These are phyloP conservation scores for Onthophagus sagittarius DNA, from an alignment of 2,888 invertebrate species.

Conservation along the genomic window DNA sequence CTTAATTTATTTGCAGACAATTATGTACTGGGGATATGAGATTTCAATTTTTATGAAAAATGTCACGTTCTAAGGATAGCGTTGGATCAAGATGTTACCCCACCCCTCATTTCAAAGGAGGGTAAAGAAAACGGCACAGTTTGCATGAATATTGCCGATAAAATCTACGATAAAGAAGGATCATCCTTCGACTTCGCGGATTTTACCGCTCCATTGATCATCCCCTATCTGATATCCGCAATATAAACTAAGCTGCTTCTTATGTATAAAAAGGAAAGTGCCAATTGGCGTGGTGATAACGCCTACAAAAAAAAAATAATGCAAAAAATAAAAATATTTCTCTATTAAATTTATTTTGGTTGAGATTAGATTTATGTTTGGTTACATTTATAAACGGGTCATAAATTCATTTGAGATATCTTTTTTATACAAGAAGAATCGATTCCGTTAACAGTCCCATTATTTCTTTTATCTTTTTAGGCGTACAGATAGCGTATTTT, in stretches of 20 bases:
- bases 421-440: not conserved
- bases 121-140: not conserved
- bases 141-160: not conserved
- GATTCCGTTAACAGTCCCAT: not conserved
- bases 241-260: not conserved
- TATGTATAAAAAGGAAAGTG: not conserved
- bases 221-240: not conserved
- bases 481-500: conserved; percentile 76
- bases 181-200: not conserved
- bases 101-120: not conserved
- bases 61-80: not conserved
- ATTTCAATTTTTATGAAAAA: not conserved
- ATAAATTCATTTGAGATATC: not conserved
- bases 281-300: not conserved
- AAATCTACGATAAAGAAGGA: not conserved
- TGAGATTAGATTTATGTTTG: not conserved
- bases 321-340: not conserved
- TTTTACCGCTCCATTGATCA: not conserved
- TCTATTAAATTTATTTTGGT: too few relatives aligned
- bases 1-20: too few relatives aligned
- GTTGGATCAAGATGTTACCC: not conserved
- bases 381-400: conserved; percentile 6
- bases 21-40: not conserved
- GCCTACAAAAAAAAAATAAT: too few relatives aligned
- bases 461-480: conserved; percentile 50